A percentile compares a stretch with the other conserved stretches of the same genome.
phyloP scores from a whole-genome alignment of 2,888 invertebrate species.

The Tupiocoris notatus region DNA sequence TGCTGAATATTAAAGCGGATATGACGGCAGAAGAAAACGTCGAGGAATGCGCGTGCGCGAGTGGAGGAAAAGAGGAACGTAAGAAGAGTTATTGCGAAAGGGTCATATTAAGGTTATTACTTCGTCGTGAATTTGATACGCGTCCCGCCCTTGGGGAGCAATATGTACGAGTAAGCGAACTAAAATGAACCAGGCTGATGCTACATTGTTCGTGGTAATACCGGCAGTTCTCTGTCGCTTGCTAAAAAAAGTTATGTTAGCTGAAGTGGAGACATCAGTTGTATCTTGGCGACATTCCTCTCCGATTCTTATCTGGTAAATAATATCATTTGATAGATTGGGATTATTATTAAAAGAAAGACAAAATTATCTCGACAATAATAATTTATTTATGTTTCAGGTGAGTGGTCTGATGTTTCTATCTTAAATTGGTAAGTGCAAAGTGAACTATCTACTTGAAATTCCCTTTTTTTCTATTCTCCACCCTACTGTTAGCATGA shows the following conservation, averaged over 20 bases:
- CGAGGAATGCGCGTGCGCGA: neutral
- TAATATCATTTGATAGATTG: too few relatives aligned
- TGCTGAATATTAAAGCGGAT: slow-evolving; percentile 5
- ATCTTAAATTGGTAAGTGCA: too few relatives aligned
- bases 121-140: slow-evolving; percentile 5
- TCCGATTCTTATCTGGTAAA: too few relatives aligned
- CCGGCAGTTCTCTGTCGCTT: neutral
- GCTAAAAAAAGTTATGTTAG: neutral
- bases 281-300: too few relatives aligned
- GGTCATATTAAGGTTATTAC: slow-evolving; percentile 15
- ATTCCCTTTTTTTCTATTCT: too few relatives aligned
- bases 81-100: slow-evolving; percentile 17
- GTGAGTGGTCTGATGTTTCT: too few relatives aligned
- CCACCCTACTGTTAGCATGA: too few relatives aligned
- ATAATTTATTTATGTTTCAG: too few relatives aligned
- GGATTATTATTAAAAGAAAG: too few relatives aligned
- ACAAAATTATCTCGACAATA: too few relatives aligned
- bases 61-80: neutral
- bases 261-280: too few relatives aligned
- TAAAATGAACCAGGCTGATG: neutral
- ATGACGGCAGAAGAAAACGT: neutral
- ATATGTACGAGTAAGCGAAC: neutral
- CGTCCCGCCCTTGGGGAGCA: neutral
- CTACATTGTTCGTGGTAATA: neutral
- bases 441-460: too few relatives aligned